These are phyloP conservation scores for Nylanderia fulva DNA, from an alignment of 1,140 invertebrate genomes.

Conservation along the genomic window DNA sequence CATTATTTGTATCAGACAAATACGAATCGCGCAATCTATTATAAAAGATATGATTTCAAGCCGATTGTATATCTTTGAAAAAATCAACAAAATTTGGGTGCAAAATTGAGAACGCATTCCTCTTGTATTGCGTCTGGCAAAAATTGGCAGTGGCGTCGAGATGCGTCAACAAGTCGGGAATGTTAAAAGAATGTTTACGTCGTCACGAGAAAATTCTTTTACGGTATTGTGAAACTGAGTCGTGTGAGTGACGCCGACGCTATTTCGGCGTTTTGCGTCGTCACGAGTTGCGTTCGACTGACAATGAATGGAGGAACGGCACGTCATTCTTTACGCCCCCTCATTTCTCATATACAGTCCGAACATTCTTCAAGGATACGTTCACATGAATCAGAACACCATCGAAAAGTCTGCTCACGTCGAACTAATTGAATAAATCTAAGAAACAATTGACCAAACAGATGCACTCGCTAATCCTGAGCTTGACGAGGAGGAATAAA, in stretches of 20 bases:
- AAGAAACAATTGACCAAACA: background rate
- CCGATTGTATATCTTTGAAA: background rate
- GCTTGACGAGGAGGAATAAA: background rate
- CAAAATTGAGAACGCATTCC: background rate
- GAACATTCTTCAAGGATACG: conserved; percentile 23
- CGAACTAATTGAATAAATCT: background rate
- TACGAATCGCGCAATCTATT: background rate
- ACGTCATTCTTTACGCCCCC: conserved; percentile 66
- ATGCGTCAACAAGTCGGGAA: background rate
- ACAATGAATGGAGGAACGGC: conserved; percentile 70
- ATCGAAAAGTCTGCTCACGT: background rate
- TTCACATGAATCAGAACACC: conserved; percentile 56
- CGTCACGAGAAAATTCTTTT: conserved; percentile 52
- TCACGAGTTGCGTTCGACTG: conserved; percentile 51
- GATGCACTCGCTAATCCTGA: background rate
- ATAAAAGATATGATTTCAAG: background rate
- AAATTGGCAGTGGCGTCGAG: background rate
- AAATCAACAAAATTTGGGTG: background rate
- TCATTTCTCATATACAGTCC: conserved; percentile 67
- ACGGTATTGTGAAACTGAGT: conserved; percentile 35
- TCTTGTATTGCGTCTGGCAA: background rate
- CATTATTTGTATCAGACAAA: background rate
- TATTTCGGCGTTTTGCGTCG: conserved; percentile 69
- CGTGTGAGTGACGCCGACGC: conserved; percentile 61
- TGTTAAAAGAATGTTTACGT: conserved; percentile 10